Evolutionary conservation across 1,140 invertebrate genomes (phyloP).

Genomic region (Ceratitis capitata): DNA sequence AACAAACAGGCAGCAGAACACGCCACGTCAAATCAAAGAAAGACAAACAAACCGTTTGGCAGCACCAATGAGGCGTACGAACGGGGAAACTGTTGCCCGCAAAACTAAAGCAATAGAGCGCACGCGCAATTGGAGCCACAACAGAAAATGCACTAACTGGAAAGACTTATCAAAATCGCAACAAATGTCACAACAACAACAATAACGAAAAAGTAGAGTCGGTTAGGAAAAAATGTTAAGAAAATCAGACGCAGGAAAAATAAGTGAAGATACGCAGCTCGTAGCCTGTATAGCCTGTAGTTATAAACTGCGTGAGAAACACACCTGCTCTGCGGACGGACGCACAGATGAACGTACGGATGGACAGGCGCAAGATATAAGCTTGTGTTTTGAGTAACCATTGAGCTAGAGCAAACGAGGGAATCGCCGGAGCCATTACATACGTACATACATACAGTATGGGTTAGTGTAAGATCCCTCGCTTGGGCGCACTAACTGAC

Average conservation of each 20-base stretch:
- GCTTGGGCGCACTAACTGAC: background rate
- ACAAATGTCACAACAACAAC: background rate
- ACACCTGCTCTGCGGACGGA: slow-evolving; percentile 25
- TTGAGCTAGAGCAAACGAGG: background rate
- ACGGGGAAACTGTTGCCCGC: background rate
- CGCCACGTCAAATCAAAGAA: slow-evolving; percentile 14
- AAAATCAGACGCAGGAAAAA: background rate
- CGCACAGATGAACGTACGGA: background rate
- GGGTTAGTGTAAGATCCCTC: background rate
- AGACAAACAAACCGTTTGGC: slow-evolving; percentile 28
- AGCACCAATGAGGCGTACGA: slow-evolving; percentile 23
- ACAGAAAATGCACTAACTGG: background rate
- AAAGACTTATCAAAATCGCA: slow-evolving; percentile 30
- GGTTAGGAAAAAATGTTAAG: too few species aligned
- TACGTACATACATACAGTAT: background rate
- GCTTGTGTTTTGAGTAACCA: too few species aligned
- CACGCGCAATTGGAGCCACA: background rate
- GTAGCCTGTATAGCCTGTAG: background rate
- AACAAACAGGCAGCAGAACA: background rate
- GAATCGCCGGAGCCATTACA: background rate
- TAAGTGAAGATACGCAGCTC: background rate
- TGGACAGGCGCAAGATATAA: background rate
- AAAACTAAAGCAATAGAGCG: background rate
- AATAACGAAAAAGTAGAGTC: background rate
- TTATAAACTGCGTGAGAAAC: slow-evolving; percentile 38